A percentile compares a stretch with the other conserved stretches of the same genome.
Evolutionary conservation across 2,888 invertebrate genomes (phyloP).

Genomic region (Rhaphigaster nebulosa): DNA sequence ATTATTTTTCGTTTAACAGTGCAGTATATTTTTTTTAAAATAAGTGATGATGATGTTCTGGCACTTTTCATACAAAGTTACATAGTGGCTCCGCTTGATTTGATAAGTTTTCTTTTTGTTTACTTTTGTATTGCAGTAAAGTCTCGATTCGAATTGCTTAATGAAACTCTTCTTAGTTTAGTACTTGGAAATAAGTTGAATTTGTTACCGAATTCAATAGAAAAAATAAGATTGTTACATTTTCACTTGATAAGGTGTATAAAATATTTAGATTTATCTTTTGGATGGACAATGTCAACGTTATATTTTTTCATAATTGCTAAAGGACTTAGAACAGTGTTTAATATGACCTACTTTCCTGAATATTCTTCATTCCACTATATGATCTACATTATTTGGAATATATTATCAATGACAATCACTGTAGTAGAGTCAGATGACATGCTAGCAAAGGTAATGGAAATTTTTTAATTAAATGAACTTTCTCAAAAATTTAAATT

Average conservation of each 20-base stretch:
- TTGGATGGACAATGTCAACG: not conserved
- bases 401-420: not conserved
- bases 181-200: not conserved
- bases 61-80: not conserved
- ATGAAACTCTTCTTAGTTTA: not conserved
- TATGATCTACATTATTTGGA: not conserved
- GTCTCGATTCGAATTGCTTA: not conserved
- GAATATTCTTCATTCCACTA: not conserved
- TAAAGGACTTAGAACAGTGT: not conserved
- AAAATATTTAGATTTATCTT: conserved; percentile 2
- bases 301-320: not conserved
- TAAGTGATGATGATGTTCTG: not conserved
- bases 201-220: not conserved
- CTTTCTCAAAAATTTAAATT: not conserved
- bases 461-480: not conserved
- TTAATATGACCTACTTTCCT: conserved; percentile 36
- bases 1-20: not conserved
- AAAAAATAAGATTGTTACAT: conserved; percentile 17
- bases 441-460: not conserved
- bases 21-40: not conserved
- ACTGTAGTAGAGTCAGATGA: not conserved
- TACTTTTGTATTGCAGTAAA: not conserved
- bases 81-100: not conserved
- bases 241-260: conserved; percentile 35
- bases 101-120: not conserved